phyloP scores from a whole-genome alignment of 2,888 invertebrate species.

The Tanypteryx hageni region DNA sequence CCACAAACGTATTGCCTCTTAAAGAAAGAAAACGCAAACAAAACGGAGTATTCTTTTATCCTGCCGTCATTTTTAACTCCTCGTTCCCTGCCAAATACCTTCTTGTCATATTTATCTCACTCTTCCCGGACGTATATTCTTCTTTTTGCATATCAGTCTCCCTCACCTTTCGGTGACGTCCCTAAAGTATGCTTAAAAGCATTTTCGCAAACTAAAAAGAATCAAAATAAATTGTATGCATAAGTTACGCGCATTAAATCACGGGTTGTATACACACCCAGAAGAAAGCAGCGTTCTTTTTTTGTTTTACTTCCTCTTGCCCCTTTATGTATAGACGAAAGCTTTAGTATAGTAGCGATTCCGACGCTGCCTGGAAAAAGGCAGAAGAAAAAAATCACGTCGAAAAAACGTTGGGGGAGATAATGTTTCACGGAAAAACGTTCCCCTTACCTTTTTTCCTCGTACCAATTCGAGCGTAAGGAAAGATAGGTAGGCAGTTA shows the following conservation, averaged over 20 bases:
- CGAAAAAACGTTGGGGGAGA: background rate
- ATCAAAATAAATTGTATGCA: background rate
- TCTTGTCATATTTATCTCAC: too few species aligned
- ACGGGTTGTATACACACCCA: background rate
- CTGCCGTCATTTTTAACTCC: background rate
- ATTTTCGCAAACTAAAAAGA: background rate
- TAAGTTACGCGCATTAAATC: conserved; percentile 6
- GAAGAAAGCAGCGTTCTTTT: background rate
- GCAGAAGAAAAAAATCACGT: background rate
- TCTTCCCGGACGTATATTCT: too few species aligned
- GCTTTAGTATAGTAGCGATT: background rate
- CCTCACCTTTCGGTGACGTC: background rate
- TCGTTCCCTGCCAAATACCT: background rate
- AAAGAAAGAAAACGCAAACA: too few species aligned
- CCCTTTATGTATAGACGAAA: background rate
- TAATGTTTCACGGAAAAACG: too few species aligned
- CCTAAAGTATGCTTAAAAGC: background rate
- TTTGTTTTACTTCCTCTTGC: background rate
- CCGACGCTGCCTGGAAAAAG: background rate
- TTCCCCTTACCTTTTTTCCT: too few species aligned
- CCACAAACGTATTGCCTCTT: too few species aligned
- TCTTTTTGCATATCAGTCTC: background rate
- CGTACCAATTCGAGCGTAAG: too few species aligned
- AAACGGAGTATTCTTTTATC: too few species aligned
- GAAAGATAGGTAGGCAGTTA: too few species aligned